These are phyloP conservation scores for Amphiura filiformis DNA, from an alignment of 35 echinoderm and acorn worm genomes.

Conservation along the genomic window DNA sequence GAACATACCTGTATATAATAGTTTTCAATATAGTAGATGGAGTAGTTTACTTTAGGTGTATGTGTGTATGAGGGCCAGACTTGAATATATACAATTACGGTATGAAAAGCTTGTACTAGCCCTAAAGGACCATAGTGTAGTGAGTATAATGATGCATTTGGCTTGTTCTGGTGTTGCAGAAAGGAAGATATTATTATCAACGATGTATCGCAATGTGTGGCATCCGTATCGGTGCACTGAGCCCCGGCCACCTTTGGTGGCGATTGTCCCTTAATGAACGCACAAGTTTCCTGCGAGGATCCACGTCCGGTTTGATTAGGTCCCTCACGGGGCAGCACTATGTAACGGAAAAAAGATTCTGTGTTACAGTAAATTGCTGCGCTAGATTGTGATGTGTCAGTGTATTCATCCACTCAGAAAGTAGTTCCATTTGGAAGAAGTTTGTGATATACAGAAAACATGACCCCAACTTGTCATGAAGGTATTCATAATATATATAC, in stretches of 20 bases:
- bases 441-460: no score
- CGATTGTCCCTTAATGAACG: neutral
- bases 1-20: no score
- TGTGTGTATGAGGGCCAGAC: neutral
- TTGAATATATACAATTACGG: neutral
- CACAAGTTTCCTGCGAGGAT: neutral
- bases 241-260: neutral
- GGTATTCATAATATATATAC: no score
- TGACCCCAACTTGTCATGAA: no score
- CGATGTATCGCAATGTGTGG: conserved; percentile 1
- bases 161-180: neutral
- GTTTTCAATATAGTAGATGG: no score
- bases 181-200: neutral
- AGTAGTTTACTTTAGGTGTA: no score
- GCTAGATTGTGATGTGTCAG: no score
- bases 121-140: neutral
- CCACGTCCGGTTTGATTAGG: neutral
- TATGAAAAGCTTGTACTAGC: neutral
- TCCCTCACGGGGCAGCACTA: neutral
- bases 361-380: no score
- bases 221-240: neutral
- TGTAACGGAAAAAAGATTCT: no score
- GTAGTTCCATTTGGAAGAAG: no score
- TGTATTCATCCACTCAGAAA: no score
- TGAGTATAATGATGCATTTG: neutral